phyloP scores from a whole-genome alignment of 2,797 vertebrate species.

The Uromys caudimaculatus region DNA sequence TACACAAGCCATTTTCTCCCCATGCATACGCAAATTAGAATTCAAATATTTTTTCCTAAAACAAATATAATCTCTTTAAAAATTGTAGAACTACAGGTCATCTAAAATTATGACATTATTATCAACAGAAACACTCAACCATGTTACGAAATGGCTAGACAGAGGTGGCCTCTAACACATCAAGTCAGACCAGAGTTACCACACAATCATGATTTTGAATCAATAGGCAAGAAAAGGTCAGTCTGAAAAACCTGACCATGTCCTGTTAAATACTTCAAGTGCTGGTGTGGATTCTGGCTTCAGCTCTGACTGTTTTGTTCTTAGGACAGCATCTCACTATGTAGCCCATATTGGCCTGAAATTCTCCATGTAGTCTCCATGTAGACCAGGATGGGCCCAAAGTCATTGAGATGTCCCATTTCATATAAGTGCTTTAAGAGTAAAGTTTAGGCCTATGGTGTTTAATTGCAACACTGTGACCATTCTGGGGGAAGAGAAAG shows the following conservation, averaged over 20 bases:
- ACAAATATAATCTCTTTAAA: not conserved
- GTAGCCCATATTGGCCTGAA: not conserved
- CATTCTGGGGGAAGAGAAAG: not conserved
- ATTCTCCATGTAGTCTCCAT: not conserved
- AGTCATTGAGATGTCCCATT: not conserved
- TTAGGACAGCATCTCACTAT: not conserved
- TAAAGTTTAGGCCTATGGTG: not conserved
- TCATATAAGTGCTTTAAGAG: not conserved
- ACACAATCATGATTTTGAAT: not conserved
- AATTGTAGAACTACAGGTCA: not conserved
- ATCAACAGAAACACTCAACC: not conserved
- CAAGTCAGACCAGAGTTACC: not conserved
- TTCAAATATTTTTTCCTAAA: slow-evolving; percentile 24
- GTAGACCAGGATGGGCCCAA: not conserved
- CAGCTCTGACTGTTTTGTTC: not conserved
- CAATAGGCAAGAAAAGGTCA: not conserved
- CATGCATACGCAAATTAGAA: slow-evolving; percentile 40
- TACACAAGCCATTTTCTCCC: slow-evolving; percentile 33
- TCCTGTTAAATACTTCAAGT: not conserved
- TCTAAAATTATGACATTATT: not conserved
- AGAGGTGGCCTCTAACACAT: not conserved
- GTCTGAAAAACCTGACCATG: not conserved
- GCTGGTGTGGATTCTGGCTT: not conserved
- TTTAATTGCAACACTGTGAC: not conserved
- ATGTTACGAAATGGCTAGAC: not conserved